Percentiles rank a stretch among this genome's conserved stretches.
Conservation (phyloP, 2,797 vertebrate genomes). For the Triplophysa yarkandensis region DNA sequence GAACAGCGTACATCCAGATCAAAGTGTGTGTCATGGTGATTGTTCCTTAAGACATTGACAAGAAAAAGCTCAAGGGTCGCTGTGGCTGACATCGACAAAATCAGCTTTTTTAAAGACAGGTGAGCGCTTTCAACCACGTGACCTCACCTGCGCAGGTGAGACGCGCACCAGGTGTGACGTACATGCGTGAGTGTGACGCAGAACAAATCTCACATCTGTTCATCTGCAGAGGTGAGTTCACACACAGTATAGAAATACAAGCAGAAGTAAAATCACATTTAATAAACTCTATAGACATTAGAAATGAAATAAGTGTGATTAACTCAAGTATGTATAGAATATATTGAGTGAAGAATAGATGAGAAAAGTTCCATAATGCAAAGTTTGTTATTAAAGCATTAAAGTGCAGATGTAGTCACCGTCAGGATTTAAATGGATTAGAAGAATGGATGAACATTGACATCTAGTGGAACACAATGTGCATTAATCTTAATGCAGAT, state of each 20-base stretch:
- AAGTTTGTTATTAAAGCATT: background rate
- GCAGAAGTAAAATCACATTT: too few relatives aligned
- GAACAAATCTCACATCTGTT: background rate
- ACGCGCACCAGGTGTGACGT: background rate
- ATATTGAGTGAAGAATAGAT: too few relatives aligned
- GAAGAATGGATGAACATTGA: background rate
- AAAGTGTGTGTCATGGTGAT: background rate
- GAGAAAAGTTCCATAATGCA: too few relatives aligned
- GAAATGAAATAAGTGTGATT: too few relatives aligned
- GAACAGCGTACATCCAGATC: background rate
- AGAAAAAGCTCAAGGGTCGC: too few relatives aligned
- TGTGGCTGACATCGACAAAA: background rate
- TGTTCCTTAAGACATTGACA: background rate
- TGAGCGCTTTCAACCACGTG: background rate
- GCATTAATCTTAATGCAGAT: background rate
- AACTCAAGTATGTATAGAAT: too few relatives aligned
- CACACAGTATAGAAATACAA: too few relatives aligned
- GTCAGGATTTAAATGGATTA: background rate
- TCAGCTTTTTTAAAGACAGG: constrained; percentile 11
- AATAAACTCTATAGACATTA: too few relatives aligned
- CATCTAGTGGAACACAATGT: background rate
- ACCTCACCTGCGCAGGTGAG: background rate
- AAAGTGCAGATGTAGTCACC: background rate
- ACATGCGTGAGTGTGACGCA: too few relatives aligned
- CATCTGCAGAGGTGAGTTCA: too few relatives aligned